Evolutionary conservation across 2,888 invertebrate genomes (phyloP).

Genomic region (Caenorhabditis panamensis): DNA sequence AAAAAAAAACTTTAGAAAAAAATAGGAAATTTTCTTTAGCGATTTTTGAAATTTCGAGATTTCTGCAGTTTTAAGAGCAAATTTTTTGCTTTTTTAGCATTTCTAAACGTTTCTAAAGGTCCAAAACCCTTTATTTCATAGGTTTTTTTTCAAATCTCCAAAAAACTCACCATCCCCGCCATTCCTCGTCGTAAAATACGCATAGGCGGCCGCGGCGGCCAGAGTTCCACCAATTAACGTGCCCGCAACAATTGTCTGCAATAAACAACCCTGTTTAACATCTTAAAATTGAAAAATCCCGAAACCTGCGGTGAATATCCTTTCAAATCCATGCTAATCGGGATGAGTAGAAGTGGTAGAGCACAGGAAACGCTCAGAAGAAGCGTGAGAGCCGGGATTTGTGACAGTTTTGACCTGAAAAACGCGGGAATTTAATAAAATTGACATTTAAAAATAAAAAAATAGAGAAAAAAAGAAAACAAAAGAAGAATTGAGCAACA

Average conservation of each 20-base stretch:
- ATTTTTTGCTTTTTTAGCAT: too few relatives aligned
- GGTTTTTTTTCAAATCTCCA: too few relatives aligned
- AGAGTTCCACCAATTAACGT: constrained; percentile 63
- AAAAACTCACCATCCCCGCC: constrained; percentile 3
- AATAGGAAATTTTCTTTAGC: too few relatives aligned
- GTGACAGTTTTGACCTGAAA: constrained; percentile 11
- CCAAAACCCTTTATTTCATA: too few relatives aligned
- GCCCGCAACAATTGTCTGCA: constrained; percentile 54
- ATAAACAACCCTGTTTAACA: not conserved
- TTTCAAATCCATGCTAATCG: constrained; percentile 37
- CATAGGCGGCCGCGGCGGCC: constrained; percentile 65
- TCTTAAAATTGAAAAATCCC: not conserved
- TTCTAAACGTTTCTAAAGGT: too few relatives aligned
- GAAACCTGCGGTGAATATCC: constrained; percentile 38
- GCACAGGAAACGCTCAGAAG: constrained; percentile 34
- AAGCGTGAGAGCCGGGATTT: constrained; percentile 16
- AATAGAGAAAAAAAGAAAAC: too few relatives aligned
- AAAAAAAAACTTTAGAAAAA: too few relatives aligned
- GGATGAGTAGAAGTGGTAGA: constrained; percentile 16
- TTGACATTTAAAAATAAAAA: not conserved
- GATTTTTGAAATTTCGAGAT: too few relatives aligned
- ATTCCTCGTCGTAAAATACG: constrained; percentile 48
- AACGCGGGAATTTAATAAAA: constrained; percentile 6
- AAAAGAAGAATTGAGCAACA: too few relatives aligned
- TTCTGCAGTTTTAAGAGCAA: too few relatives aligned